Base-by-base conservation (phyloP, 2,888 invertebrate genomes). In the Leptopilina myrica region DNA sequence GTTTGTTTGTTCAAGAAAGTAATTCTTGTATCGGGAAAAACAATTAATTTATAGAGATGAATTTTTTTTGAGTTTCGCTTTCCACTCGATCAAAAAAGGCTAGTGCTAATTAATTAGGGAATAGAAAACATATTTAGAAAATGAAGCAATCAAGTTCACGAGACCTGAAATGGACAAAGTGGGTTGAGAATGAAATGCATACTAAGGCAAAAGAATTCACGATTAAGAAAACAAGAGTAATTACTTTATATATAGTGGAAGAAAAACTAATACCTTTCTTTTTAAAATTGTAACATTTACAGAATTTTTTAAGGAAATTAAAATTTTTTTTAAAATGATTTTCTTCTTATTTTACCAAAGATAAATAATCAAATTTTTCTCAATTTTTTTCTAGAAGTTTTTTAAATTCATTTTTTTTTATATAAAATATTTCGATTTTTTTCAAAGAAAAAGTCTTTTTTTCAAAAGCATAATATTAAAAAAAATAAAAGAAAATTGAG, bases 91-190 rank as follows among this genome's bases (percentile, higher is more conserved):
- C 20, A 8, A 33, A n/a, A 73, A 73, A 56, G 46, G 26, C 2
- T n/a, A 5, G 56, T 40, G 26, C 6, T 59, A 40, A 53, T 73
- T 40, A 56, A 73, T 73, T 40, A 40, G 3, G 56, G 56, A 59
- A 56, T 56, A 56, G 73, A 73, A 73, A 73, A 73, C 56, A 33
- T 9, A 56, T n/a, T 40, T 73, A 73, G 33, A 59, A 56, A 73
- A 73, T 73, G 73, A 73, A 73, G 73, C 40, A 73, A 73, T 73
- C 15, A 56, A 73, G 73, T 33, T 56, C 56, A 73, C n/a, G n/a
- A 26, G 12, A 53, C 33, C 56, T 73, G 26, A 59, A 56, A 14
- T 59, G 73, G 73, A 33, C 56, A 73, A 73, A 73, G 73, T 53
- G 56, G 33, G 56, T 73, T 53, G n/a, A 73, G 46, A 49, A 67